Evolutionary conservation across 1,140 invertebrate species (phyloP), one percentile per base, ranked within the genome.

Genomic region (Cherax destructor): DNA sequence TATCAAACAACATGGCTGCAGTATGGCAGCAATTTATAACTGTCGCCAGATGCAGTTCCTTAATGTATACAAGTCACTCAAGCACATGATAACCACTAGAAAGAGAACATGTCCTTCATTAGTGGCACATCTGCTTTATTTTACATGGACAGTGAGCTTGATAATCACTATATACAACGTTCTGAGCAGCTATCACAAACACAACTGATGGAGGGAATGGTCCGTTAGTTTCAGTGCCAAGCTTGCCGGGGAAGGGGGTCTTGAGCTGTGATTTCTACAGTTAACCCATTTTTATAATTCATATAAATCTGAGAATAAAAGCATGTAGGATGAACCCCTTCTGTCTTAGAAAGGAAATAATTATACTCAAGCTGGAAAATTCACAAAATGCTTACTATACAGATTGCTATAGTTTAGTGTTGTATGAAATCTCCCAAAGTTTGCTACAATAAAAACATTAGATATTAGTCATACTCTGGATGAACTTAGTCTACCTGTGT

Each of bases 131-230:
- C 13, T 61, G 56, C 76, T 79, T 79, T 79, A 80, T 83, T 72
- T 56, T 81, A 74, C 52, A 81, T 81, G 78, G 78, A 89, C 65
- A 89, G 80, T 76, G 87, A 89, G 87, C 80, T 76, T 80, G 87
- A 49, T 89, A 89, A 89, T 89, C 69, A 89, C 80, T 89, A 83
- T 89, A 72, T 89, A 89, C 87, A 88, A 83, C 72, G 79, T 89
- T 89, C 79, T 89, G 87, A 89, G 87, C 87, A 89, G 87, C 87
- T 89, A 89, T 89, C 87, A 89, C 87, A 89, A 89, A 89, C 87
- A 89, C 87, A 83, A 89, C 78, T 81, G 59, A 72, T 89, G 87
- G 87, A 89, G 87, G 87, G 87, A 89, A 89, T 89, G 87, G 87
- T 89, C 74, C 77, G 87, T 83, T 83, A 89, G 79, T 69, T 89